Evolutionary conservation across 2,888 invertebrate genomes (phyloP).

Genomic region (Mesoligia furuncula): DNA sequence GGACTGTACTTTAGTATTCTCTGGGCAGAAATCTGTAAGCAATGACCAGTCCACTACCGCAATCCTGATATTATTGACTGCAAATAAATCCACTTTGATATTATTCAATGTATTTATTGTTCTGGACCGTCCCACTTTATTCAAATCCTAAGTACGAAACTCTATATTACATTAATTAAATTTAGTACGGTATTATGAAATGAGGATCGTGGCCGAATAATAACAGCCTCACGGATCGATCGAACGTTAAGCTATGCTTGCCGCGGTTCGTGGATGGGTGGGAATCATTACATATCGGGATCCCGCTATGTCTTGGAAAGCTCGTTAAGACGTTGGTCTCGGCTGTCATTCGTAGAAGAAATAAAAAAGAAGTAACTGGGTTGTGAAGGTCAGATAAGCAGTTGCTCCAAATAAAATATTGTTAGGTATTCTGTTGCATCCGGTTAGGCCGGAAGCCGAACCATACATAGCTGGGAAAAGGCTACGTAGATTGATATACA

Average conservation of each 20-base stretch:
- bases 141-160: not conserved
- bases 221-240: not conserved
- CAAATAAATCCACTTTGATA: not conserved
- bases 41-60: slow-evolving; percentile 37
- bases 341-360: not conserved
- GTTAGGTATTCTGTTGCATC: not conserved
- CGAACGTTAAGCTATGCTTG: not conserved
- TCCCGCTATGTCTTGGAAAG: not conserved
- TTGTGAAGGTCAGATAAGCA: not conserved
- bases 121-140: not conserved
- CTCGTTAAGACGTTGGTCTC: not conserved
- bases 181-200: not conserved
- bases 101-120: slow-evolving; percentile 7
- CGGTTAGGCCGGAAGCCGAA: not conserved
- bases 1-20: not conserved
- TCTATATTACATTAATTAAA: not conserved
- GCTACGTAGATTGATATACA: not conserved
- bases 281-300: not conserved
- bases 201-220: not conserved
- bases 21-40: slow-evolving; percentile 4
- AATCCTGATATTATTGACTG: slow-evolving; percentile 42
- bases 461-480: not conserved
- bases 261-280: not conserved
- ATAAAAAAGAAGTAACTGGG: not conserved
- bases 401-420: not conserved